Evolutionary conservation across 2,113 vertebrate species (phyloP).

Genomic region (Monarcha castaneiventris): DNA sequence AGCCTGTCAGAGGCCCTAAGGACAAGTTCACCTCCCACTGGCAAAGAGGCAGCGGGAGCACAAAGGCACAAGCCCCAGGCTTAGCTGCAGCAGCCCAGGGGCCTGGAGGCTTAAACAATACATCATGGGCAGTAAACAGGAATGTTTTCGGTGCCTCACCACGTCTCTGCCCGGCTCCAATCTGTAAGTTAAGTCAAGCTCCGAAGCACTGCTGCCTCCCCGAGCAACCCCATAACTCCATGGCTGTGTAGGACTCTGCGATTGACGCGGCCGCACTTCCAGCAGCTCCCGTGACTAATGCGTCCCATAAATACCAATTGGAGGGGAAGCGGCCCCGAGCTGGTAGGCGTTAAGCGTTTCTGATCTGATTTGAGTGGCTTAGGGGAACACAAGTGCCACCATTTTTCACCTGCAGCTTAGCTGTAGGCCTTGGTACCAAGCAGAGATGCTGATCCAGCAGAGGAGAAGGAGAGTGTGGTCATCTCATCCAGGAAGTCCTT

Average conservation of each 20-base stretch:
- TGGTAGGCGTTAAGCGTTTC: neutral
- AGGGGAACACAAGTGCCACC: neutral
- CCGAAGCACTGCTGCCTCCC: neutral
- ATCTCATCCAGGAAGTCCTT: neutral
- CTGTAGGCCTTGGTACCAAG: neutral
- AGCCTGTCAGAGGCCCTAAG: neutral
- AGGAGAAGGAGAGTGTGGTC: neutral
- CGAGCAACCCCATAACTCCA: neutral
- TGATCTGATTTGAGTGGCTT: neutral
- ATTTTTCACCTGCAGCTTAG: neutral
- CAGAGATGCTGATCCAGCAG: rapidly evolving
- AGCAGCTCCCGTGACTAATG: constrained; percentile 13
- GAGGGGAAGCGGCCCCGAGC: neutral
- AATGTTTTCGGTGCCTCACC: neutral
- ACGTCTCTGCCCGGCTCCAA: neutral
- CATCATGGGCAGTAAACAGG: neutral
- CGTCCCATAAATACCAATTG: neutral
- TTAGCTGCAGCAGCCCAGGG: neutral
- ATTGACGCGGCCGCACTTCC: neutral
- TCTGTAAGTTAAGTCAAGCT: constrained; percentile 45
- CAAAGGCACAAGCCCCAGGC: neutral
- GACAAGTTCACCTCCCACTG: neutral
- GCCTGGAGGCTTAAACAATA: neutral
- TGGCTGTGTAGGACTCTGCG: neutral
- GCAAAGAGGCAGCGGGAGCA: neutral